Evolutionary conservation across 2,113 vertebrate species (phyloP).

Genomic region (Mesocricetus auratus): DNA sequence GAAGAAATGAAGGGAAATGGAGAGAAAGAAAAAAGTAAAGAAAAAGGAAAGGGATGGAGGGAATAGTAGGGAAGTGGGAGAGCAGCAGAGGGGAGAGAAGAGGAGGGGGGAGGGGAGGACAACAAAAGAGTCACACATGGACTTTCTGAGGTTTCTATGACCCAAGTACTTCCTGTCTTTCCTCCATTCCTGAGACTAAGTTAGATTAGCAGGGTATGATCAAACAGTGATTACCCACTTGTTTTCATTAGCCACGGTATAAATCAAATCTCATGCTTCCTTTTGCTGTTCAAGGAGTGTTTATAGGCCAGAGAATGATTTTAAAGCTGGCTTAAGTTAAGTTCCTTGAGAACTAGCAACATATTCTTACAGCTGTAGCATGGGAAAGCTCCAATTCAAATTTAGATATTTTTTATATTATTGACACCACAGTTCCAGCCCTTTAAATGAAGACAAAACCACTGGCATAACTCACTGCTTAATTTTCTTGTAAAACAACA

Average conservation of each 20-base stretch:
- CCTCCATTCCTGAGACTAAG: not conserved
- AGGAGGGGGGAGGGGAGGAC: not conserved
- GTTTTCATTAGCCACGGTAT: constrained; percentile 60
- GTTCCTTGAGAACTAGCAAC: constrained; percentile 1
- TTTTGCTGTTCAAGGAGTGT: constrained; percentile 54
- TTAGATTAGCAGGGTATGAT: constrained; percentile 49
- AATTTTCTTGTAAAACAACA: not conserved
- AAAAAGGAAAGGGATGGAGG: not conserved
- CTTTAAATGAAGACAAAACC: constrained; percentile 22
- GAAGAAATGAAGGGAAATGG: not conserved
- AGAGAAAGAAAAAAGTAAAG: not conserved
- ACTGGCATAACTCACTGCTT: not conserved
- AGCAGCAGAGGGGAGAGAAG: not conserved
- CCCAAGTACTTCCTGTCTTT: not conserved
- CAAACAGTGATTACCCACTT: constrained; percentile 54
- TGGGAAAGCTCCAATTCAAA: not conserved
- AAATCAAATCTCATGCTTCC: constrained; percentile 77
- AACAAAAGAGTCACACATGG: not conserved
- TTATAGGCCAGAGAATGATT: constrained; percentile 37
- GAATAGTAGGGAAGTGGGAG: not conserved
- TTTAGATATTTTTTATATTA: not conserved
- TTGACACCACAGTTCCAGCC: not conserved
- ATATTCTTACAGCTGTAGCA: not conserved
- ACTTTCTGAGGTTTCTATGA: not conserved
- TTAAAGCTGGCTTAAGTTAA: constrained; percentile 46